Percentiles rank a stretch among this genome's conserved stretches.
Evolutionary conservation across 2,113 vertebrate genomes (phyloP).

Genomic region (Buteo buteo): DNA sequence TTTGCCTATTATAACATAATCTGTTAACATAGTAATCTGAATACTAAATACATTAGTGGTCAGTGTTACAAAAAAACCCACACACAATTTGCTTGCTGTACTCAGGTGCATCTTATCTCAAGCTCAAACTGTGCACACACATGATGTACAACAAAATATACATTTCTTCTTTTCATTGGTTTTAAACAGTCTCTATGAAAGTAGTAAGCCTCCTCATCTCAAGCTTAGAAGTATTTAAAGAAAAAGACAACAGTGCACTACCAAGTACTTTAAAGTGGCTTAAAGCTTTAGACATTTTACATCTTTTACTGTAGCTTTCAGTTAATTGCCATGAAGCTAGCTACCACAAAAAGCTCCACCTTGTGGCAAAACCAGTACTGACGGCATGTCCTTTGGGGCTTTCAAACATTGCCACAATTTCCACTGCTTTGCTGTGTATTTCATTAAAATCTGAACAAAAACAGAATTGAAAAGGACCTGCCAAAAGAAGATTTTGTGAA

Average conservation of each 20-base stretch:
- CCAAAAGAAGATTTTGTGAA: neutral
- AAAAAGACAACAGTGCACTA: neutral
- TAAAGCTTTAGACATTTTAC: neutral
- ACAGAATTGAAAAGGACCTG: neutral
- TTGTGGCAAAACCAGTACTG: neutral
- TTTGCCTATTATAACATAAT: neutral
- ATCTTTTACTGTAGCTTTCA: neutral
- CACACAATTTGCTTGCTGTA: neutral
- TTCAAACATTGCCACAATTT: neutral
- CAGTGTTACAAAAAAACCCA: neutral
- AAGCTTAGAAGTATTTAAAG: neutral
- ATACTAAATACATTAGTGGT: neutral
- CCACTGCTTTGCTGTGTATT: neutral
- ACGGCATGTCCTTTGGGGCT: accelerated
- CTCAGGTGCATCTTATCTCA: neutral
- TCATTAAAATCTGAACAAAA: neutral
- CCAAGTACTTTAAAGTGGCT: neutral
- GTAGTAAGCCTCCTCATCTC: neutral
- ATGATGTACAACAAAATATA: neutral
- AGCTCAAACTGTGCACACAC: neutral
- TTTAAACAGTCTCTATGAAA: neutral
- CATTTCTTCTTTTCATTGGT: neutral
- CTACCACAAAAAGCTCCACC: neutral
- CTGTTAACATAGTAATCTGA: neutral
- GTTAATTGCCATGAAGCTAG: neutral